Evolutionary conservation across 2,113 vertebrate genomes (phyloP).

Genomic region (Oceanodroma tethys): DNA sequence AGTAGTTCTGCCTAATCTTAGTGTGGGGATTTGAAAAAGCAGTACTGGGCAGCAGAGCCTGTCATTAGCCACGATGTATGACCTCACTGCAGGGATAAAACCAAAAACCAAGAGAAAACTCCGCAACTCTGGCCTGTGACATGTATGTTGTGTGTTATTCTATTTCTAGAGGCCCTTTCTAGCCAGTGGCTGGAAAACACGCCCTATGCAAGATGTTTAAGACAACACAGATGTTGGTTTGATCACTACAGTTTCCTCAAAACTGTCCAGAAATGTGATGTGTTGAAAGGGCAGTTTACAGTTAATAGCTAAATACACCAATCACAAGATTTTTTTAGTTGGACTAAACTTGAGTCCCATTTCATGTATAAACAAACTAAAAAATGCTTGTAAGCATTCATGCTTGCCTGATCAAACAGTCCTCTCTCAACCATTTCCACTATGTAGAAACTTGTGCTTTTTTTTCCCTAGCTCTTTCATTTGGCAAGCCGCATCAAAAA

Average conservation of each 20-base stretch:
- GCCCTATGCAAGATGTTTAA: background rate
- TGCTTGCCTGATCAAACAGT: background rate
- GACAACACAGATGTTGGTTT: background rate
- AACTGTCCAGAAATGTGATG: background rate
- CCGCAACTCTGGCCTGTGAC: background rate
- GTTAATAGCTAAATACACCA: background rate
- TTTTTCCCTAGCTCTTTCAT: background rate
- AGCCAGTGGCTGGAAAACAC: background rate
- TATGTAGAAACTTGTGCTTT: background rate
- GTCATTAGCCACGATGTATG: fast-evolving
- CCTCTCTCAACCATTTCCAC: background rate
- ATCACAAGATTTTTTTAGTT: background rate
- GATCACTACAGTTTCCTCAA: background rate
- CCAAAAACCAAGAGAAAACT: background rate
- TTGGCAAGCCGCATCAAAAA: background rate
- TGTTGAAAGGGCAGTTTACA: background rate
- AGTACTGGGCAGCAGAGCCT: background rate
- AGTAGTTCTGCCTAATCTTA: fast-evolving
- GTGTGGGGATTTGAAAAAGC: too few relatives aligned
- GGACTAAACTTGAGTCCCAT: background rate
- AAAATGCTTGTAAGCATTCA: background rate
- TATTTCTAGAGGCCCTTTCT: background rate
- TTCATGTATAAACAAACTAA: background rate
- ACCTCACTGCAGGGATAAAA: background rate
- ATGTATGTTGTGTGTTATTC: background rate